phyloP scores from a whole-genome alignment of 2,888 invertebrate species.

The Microchrysa polita region DNA sequence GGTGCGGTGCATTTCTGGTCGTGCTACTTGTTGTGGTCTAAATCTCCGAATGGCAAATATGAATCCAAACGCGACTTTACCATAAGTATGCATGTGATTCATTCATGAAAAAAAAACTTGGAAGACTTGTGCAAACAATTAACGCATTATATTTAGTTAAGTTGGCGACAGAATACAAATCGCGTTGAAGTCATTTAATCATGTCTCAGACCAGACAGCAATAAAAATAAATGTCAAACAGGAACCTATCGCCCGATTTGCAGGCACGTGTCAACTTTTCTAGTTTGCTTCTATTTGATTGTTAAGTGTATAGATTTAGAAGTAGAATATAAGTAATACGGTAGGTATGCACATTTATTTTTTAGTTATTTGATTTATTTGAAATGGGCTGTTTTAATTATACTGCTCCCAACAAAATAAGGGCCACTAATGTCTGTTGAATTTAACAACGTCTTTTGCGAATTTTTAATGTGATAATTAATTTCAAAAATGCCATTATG shows the following conservation, averaged over 20 bases:
- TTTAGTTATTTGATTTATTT: too few species aligned
- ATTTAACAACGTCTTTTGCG: too few species aligned
- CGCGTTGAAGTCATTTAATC: not conserved
- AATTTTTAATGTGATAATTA: too few species aligned
- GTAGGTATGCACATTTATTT: too few species aligned
- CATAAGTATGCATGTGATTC: conserved; percentile 32
- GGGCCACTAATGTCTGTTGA: too few species aligned
- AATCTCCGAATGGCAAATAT: not conserved
- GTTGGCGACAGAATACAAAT: conserved; percentile 32
- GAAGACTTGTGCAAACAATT: conserved; percentile 31
- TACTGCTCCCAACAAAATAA: too few species aligned
- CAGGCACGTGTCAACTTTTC: conserved; percentile 7
- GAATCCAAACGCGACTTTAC: not conserved
- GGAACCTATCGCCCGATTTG: not conserved
- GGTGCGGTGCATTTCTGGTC: not conserved
- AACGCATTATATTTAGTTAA: conserved; percentile 37
- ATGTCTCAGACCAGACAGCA: conserved; percentile 4
- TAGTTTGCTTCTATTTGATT: not conserved
- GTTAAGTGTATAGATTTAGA: too few species aligned
- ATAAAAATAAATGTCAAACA: not conserved
- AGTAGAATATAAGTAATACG: too few species aligned
- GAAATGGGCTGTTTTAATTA: too few species aligned
- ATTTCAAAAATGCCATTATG: too few species aligned
- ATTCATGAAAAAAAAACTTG: conserved; percentile 18
- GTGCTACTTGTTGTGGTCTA: not conserved